Evolutionary conservation across 1,140 invertebrate species (phyloP).

Genomic region (Panagrolaimus sp.): DNA sequence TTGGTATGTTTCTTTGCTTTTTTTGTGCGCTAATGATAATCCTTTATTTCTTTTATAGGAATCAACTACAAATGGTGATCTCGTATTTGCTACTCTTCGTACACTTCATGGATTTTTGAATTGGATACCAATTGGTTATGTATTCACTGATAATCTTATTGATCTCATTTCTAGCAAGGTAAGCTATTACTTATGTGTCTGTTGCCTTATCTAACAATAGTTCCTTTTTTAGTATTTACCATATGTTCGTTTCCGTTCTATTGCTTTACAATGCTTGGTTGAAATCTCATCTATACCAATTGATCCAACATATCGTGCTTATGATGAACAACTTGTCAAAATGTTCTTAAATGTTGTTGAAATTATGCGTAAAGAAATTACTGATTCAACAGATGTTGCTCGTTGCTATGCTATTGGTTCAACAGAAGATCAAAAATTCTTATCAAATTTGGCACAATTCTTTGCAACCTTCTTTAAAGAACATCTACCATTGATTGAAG

Average conservation of each 20-base stretch:
- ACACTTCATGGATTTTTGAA: slow-evolving; percentile 93
- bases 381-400: slow-evolving; percentile 38
- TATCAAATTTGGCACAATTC: slow-evolving; percentile 95
- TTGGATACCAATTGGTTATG: slow-evolving; percentile 98
- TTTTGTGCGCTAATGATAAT: neutral
- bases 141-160: slow-evolving; percentile 97
- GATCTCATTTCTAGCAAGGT: slow-evolving; percentile 72
- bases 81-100: slow-evolving; percentile 74
- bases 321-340: slow-evolving; percentile 19
- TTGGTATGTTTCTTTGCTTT: slow-evolving; percentile 64
- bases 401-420: slow-evolving; percentile 80
- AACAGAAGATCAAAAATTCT: slow-evolving; percentile 97
- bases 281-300: slow-evolving; percentile 70
- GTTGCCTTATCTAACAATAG: neutral
- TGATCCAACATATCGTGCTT: slow-evolving; percentile 18
- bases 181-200: neutral
- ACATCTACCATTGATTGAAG: slow-evolving; percentile 67
- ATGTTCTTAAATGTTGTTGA: slow-evolving; percentile 25
- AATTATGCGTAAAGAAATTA: slow-evolving; percentile 15
- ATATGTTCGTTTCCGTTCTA: slow-evolving; percentile 94
- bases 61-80: slow-evolving; percentile 71
- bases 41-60: slow-evolving; percentile 64
- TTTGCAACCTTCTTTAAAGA: slow-evolving; percentile 93
- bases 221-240: slow-evolving; percentile 74
- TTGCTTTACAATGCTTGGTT: slow-evolving; percentile 93